Base-by-base conservation (phyloP, 2,888 invertebrate genomes). In the Napeogenes sylphis region DNA sequence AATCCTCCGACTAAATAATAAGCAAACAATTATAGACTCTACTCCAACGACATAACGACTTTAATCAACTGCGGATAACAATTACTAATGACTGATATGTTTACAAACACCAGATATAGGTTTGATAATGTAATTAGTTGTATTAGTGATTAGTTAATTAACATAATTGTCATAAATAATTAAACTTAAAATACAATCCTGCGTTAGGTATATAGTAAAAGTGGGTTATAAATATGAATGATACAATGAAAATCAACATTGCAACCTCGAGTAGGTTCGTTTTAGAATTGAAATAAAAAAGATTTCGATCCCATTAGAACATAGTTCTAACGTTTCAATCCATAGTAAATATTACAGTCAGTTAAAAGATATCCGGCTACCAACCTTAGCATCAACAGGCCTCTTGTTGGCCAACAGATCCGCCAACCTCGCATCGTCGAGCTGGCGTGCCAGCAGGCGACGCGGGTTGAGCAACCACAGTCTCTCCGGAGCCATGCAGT, bases 381-480 rank as follows among this genome's bases (percentile, higher is more conserved):
- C n/a, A 87, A 73, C 93, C 93, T 85, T 87, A 69, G 75, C 69
- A 58, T 83, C 83, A 56, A 78, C 56, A 75, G 80, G 61, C 46
- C 74, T 78, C 55, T 79, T 79, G 60, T 77, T 79, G 0, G 81
- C 77, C 12, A 88, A 74, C 47, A 90, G 65, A 46, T 87, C 86
- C 12, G 91, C 85, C 59, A 92, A 91, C 32, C 87, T 80, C 8
- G 91, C 85, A 72, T 93, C 92, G 79, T 92, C 92, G 70, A 92
- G 90, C 85, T 93, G 92, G 70, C 92, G 87, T 63, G 95, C 94
- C 57, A 98, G 91, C 76, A 98, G 92, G 79, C 96, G 95, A 73
- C 96, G 94, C 47, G 98, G 98, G 91, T 98, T 98, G 71, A 98
- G 90, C 73, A 98, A 95, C 98, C 98, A 98, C 68, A 98, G 91